Conservation (phyloP, 2,888 invertebrate species). For the Hecatera dysodea region DNA sequence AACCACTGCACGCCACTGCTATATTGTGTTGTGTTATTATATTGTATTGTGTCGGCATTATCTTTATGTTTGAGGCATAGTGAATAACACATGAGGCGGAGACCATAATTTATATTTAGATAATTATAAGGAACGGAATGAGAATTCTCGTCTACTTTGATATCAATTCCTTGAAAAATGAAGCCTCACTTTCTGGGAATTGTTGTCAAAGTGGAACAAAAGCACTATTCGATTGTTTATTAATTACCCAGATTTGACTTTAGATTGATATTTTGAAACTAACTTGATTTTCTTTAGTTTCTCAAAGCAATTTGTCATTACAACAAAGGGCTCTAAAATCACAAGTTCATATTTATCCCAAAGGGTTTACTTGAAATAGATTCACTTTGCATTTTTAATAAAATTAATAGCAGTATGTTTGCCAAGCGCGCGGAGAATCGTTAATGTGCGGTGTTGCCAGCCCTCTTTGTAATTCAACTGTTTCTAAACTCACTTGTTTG, state of each 20-base stretch:
- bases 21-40: too few species aligned
- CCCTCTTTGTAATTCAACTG: conserved; percentile 43
- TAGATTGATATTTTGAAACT: not conserved
- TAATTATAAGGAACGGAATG: too few species aligned
- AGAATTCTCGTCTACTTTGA: too few species aligned
- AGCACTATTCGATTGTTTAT: too few species aligned
- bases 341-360: too few species aligned
- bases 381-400: conserved; percentile 62
- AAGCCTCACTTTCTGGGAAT: too few species aligned
- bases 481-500: conserved; percentile 48
- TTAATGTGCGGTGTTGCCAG: conserved; percentile 52
- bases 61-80: not conserved
- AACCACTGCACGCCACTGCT: too few species aligned
- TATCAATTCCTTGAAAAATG: too few species aligned
- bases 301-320: not conserved
- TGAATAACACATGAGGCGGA: not conserved
- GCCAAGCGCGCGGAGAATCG: conserved; percentile 36
- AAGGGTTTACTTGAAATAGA: conserved; percentile 17
- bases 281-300: not conserved
- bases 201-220: not conserved
- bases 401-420: conserved; percentile 55
- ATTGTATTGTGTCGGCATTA: not conserved
- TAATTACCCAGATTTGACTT: not conserved
- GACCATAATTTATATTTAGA: not conserved
- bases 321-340: too few species aligned